These are phyloP conservation scores for Heliothis subflexa DNA, from an alignment of 1,140 invertebrate genomes.

Conservation along the genomic window DNA sequence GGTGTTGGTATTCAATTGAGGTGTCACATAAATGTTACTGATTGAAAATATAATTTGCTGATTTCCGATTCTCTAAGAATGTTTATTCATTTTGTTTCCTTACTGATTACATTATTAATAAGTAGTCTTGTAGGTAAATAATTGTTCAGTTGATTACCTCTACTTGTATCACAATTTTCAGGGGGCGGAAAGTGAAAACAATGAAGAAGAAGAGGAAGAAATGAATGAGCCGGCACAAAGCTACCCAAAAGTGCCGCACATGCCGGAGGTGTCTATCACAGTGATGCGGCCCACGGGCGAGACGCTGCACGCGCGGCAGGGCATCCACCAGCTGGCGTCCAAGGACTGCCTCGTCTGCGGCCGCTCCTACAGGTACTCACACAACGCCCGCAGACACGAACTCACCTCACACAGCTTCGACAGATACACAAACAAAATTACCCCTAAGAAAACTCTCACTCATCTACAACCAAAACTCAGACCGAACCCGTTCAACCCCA, in stretches of 20 bases:
- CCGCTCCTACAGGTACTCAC: slow-evolving; percentile 83
- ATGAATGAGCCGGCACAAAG: slow-evolving; percentile 56
- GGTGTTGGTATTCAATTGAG: no score
- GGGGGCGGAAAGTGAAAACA: slow-evolving; percentile 79
- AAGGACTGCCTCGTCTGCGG: slow-evolving; percentile 84
- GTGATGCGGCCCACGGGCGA: slow-evolving; percentile 79
- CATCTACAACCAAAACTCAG: slow-evolving; percentile 78
- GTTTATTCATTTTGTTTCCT: no score
- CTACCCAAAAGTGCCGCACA: slow-evolving; percentile 64
- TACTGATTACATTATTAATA: no score
- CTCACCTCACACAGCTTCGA: slow-evolving; percentile 82
- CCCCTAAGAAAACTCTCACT: slow-evolving; percentile 66
- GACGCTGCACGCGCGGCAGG: slow-evolving; percentile 76
- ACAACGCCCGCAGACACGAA: slow-evolving; percentile 84
- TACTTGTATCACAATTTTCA: slow-evolving; percentile 50
- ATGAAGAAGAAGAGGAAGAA: slow-evolving; percentile 74
- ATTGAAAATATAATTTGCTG: no score
- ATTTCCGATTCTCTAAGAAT: no score
- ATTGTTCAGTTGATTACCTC: not conserved
- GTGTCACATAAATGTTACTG: no score
- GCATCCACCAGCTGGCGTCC: slow-evolving; percentile 82
- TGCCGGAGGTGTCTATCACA: slow-evolving; percentile 81
- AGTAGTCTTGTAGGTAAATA: no score
- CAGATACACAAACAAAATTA: slow-evolving; percentile 84
- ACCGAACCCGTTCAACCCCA: slow-evolving; percentile 83